Percentiles rank a stretch among this genome's conserved stretches.
These are phyloP conservation scores for Syngnathus typhle DNA, from an alignment of 2,113 vertebrate species.

Conservation along the genomic window DNA sequence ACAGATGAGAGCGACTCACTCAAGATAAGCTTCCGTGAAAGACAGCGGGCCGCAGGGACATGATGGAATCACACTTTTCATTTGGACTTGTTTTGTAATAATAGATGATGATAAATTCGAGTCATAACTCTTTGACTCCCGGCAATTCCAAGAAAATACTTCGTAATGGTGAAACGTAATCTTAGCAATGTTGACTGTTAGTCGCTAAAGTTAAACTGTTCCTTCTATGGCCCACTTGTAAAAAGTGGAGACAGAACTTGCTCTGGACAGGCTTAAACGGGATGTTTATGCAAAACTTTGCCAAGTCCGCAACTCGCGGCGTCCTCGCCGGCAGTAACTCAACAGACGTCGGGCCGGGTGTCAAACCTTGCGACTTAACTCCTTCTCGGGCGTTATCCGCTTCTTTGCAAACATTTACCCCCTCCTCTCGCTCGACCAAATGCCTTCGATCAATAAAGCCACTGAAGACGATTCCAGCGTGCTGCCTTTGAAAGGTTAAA, in stretches of 20 bases:
- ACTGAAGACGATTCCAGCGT: slow-evolving; percentile 49
- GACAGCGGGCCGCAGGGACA: not conserved
- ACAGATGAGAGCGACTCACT: not conserved
- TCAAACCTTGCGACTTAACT: slow-evolving; percentile 33
- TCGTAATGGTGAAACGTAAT: too few species aligned
- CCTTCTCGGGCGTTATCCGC: slow-evolving; percentile 36
- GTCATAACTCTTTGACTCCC: too few species aligned
- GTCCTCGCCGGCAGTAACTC: slow-evolving; percentile 44
- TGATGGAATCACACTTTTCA: not conserved
- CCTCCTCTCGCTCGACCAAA: slow-evolving; percentile 1
- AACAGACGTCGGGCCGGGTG: slow-evolving; percentile 32
- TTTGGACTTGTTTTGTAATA: not conserved
- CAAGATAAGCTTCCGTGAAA: not conserved
- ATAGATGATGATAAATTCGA: too few species aligned
- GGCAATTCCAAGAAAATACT: too few species aligned
- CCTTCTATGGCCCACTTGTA: too few species aligned
- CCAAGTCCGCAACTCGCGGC: slow-evolving; percentile 60
- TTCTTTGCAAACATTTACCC: slow-evolving; percentile 19
- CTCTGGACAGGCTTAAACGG: slow-evolving; percentile 70
- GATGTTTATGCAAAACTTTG: slow-evolving; percentile 62
- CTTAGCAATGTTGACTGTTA: too few species aligned
- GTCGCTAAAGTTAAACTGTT: too few species aligned
- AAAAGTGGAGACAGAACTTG: slow-evolving; percentile 35
- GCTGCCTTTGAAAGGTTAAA: slow-evolving; percentile 56
- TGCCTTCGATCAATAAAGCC: slow-evolving; percentile 53